Percentiles rank a stretch among this genome's conserved stretches.
Conservation (phyloP, 92 coral and sea anemone genomes). For the Scolanthus callimorphus region DNA sequence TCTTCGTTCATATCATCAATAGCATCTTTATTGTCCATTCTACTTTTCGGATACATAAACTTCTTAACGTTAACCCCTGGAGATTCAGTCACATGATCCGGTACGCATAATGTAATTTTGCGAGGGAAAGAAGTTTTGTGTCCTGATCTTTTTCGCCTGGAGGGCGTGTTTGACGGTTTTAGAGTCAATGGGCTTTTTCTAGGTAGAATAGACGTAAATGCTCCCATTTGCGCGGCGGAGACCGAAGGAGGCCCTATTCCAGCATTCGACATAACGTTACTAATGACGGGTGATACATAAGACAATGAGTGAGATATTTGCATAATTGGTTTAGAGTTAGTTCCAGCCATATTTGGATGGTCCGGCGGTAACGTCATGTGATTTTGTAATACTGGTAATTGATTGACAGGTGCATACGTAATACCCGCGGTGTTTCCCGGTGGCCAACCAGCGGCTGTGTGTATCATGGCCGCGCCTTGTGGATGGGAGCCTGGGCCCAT, state of each 20-base stretch:
- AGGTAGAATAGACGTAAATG: conserved; percentile 28
- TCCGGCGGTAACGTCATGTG: conserved; percentile 5
- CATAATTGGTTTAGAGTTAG: conserved; percentile 24
- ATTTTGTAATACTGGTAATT: conserved; percentile 31
- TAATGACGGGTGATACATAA: conserved; percentile 24
- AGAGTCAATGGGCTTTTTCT: conserved; percentile 35
- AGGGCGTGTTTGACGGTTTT: conserved; percentile 43
- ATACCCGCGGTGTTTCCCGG: conserved; percentile 19
- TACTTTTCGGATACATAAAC: conserved; percentile 32
- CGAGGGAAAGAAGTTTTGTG: conserved; percentile 74
- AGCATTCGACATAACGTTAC: conserved; percentile 29
- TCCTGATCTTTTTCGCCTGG: conserved; percentile 72
- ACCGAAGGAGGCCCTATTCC: conserved; percentile 7
- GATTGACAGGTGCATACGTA: conserved; percentile 33
- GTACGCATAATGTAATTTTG: conserved; percentile 58
- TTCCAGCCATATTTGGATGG: conserved; percentile 12
- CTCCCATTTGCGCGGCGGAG: conserved; percentile 18
- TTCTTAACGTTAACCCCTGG: conserved; percentile 41
- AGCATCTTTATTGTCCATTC: conserved; percentile 1
- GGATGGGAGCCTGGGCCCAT: conserved; percentile 36
- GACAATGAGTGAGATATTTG: conserved; percentile 20
- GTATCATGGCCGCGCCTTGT: conserved; percentile 25
- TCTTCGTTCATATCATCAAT: conserved; percentile 5
- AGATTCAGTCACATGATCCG: conserved; percentile 46
- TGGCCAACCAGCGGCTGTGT: conserved; percentile 34